Evolutionary conservation across 2,888 invertebrate species (phyloP), one percentile per base, ranked within the genome.

Genomic region (Polymixis flavicincta): DNA sequence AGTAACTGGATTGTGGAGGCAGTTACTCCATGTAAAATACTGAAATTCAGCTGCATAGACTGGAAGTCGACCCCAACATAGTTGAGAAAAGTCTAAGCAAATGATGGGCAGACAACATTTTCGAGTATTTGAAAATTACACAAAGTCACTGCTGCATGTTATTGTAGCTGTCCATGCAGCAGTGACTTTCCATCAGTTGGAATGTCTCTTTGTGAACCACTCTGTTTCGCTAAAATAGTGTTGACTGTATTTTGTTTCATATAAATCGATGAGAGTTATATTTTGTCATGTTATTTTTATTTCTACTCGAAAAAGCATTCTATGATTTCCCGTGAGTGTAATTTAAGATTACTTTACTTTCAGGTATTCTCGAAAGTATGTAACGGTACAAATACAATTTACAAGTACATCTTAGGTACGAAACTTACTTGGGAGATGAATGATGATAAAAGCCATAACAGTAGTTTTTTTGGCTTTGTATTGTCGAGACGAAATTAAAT

Each of bases 311-410:
- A 66, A 75, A 76, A 55, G 14, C n/a, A 42, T 50, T 65, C 8
- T 13, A 32, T 66, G 42, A 75, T 77, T 75, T 75, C 75, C 78
- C 75, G 0, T 50, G 78, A 32, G 77, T 67, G 42, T 77, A 8
- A 50, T 75, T 59, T 50, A 61, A 7, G 60, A n/a, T n/a, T 32
- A 45, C 45, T 64, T 28, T 28, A n/a, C 19, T 17, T 32, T 57
- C n/a, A 64, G 48, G 48, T 57, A 37, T 64, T 55, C 32, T 76
- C n/a, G 9, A 45, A 63, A 61, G n/a, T 76, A 55, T 64, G n/a
- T 76, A 57, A 50, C 22, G 19, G 6, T 55, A 32, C n/a, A 32
- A 42, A 19, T 50, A 50, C 17, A 17, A 17, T 50, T 50, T 63
- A 50, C 8, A 59, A 2, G 22, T 60, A 28, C 52, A 37, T n/a